Conservation (phyloP, 2,113 vertebrate species). For the Mobula birostris region DNA sequence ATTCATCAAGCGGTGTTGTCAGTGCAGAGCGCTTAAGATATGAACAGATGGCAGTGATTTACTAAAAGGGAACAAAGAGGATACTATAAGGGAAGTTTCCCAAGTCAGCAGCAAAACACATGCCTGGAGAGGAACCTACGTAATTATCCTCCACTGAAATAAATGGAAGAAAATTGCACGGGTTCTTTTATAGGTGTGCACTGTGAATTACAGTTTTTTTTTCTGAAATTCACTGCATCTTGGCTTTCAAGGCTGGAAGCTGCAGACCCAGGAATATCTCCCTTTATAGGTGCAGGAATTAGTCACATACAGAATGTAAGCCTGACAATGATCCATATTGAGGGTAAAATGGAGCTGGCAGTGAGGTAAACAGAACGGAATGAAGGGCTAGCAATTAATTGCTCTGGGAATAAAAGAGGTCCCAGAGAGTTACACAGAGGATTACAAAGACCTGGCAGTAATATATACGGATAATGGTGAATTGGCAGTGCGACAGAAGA, state of each 20-base stretch:
- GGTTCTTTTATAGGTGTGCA: not conserved
- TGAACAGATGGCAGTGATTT: not conserved
- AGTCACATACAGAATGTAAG: not conserved
- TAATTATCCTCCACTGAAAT: not conserved
- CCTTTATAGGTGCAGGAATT: not conserved
- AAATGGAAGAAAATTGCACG: not conserved
- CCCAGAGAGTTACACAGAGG: not conserved
- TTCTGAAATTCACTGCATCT: not conserved
- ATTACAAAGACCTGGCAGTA: not conserved
- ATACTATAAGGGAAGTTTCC: not conserved
- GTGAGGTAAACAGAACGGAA: not conserved
- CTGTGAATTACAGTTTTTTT: not conserved
- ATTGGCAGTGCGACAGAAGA: not conserved
- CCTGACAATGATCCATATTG: too few relatives aligned
- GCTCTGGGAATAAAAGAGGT: too few relatives aligned
- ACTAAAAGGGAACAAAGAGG: not conserved
- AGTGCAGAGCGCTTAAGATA: not conserved
- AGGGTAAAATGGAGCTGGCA: not conserved
- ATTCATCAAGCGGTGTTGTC: not conserved
- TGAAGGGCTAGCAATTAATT: not conserved
- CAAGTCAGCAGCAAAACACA: not conserved
- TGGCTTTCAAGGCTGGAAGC: too few relatives aligned
- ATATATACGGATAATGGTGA: not conserved
- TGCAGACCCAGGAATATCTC: not conserved
- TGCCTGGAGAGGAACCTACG: not conserved